Percentiles rank a stretch among this genome's conserved stretches.
Evolutionary conservation across 2,888 invertebrate species (phyloP).

Genomic region (Caenorhabditis becei): DNA sequence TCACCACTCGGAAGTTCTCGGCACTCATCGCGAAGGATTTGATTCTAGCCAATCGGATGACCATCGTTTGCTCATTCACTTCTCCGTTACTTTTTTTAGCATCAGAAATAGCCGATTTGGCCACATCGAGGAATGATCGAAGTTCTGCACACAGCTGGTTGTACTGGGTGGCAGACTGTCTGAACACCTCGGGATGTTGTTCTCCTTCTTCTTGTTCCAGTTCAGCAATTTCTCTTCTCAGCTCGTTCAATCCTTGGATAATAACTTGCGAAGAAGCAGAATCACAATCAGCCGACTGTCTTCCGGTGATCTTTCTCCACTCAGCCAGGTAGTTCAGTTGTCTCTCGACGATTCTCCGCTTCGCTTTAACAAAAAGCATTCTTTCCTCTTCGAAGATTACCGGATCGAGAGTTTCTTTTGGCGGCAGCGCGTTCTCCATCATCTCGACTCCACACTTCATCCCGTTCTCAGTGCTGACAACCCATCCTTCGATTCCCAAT

Average conservation of each 20-base stretch:
- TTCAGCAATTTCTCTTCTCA: slow-evolving; percentile 33
- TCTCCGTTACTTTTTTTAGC: slow-evolving; percentile 9
- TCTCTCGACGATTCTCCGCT: slow-evolving; percentile 60
- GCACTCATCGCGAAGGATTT: slow-evolving; percentile 66
- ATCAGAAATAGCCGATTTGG: slow-evolving; percentile 27
- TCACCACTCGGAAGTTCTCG: slow-evolving; percentile 56
- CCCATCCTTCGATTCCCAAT: slow-evolving; percentile 57
- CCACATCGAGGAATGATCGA: slow-evolving; percentile 51
- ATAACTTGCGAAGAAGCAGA: slow-evolving; percentile 51
- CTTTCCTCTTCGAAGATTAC: slow-evolving; percentile 69
- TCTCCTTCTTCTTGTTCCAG: slow-evolving; percentile 31
- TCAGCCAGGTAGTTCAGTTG: slow-evolving; percentile 63
- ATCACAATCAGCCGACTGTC: slow-evolving; percentile 57
- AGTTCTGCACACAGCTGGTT: slow-evolving; percentile 63
- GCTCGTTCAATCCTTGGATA: slow-evolving; percentile 43
- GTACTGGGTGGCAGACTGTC: slow-evolving; percentile 65
- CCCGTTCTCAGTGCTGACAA: not conserved
- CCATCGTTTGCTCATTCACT: slow-evolving; percentile 18
- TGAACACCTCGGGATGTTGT: slow-evolving; percentile 32
- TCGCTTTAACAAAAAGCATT: slow-evolving; percentile 50
- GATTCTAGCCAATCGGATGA: slow-evolving; percentile 44
- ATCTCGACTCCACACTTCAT: slow-evolving; percentile 52
- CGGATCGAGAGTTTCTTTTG: slow-evolving; percentile 70
- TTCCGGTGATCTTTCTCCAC: slow-evolving; percentile 44
- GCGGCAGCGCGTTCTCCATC: slow-evolving; percentile 62